Evolutionary conservation across 37 sponge, comb jelly and placozoan genomes (phyloP), one percentile per base, ranked within the genome.

Genomic region (Axinella damicornis): DNA sequence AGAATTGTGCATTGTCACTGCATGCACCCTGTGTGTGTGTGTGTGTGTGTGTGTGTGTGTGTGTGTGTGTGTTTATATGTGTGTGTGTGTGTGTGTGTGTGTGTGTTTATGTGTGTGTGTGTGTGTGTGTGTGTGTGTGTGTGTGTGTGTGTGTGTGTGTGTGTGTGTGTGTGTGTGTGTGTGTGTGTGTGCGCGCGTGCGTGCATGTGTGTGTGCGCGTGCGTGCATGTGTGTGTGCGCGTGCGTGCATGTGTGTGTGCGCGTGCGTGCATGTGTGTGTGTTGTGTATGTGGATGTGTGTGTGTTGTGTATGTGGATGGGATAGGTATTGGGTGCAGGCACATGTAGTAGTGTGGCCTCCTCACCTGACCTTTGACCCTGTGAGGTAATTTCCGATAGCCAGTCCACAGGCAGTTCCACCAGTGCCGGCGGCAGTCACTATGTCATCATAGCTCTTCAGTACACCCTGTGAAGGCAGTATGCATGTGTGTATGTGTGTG

Each of bases 361-460:
- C 78, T 69, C 56, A 93, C 94, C 71, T 93, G 52, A 95, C 24
- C 54, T 58, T 77, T 22, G 90, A 86, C 41, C 86, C 82, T 20
- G 83, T 86, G 37, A 95, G 80, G 60, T 95, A 89, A 37, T 92
- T 95, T 1, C 13, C 62, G 27, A 93, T 54, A 22, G 87, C 94
- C 54, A 96, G 79, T 46, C 88, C 96, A 82, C 74, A 69, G 14
- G 66, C 63, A 27, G 95, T 93, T 0, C 96, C 96, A 53, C 83
- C 95, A 71, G 81, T 79, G 31, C 96, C 96, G 25, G 70, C 56
- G 22, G 92, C 79, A 20, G 90, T 73, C 20, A 96, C 76, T 41
- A 96, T 59, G 40, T 95, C 85, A 71, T 82, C 82, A 58, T 71
- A 68, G 32, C 52, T n/a, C 22, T 78, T 65, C 11, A 64, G 61